These are phyloP conservation scores for Pelobates fuscus DNA, from an alignment of 2,113 vertebrate species.

Conservation along the genomic window DNA sequence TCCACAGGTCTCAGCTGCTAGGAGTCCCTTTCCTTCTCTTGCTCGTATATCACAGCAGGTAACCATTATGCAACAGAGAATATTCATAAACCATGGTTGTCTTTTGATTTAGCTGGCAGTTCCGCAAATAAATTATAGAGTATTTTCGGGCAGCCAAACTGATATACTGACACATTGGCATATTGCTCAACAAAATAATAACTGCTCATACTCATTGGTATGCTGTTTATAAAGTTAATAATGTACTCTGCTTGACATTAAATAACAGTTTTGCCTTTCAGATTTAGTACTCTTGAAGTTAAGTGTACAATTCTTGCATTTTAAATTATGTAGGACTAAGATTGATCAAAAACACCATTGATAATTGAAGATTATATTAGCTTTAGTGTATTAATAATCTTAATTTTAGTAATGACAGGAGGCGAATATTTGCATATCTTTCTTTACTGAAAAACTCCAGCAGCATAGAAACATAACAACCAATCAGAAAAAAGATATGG, in stretches of 20 bases:
- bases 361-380: too few species aligned
- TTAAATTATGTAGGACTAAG: constrained; percentile 8
- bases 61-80: constrained; percentile 31
- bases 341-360: too few species aligned
- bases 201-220: constrained; percentile 40
- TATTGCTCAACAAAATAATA: constrained; percentile 41
- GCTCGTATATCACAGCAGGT: constrained; percentile 41
- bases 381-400: too few species aligned
- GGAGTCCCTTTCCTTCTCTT: constrained; percentile 19
- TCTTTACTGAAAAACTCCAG: too few species aligned
- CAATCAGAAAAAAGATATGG: too few species aligned
- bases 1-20: constrained; percentile 26
- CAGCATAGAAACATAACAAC: too few species aligned
- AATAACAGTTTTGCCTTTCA: constrained; percentile 20
- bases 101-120: constrained; percentile 29
- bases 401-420: too few species aligned
- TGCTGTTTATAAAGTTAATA: constrained; percentile 34
- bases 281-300: constrained; percentile 21
- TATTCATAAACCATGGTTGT: constrained; percentile 31
- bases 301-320: constrained; percentile 32
- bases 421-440: too few species aligned
- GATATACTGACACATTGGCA: constrained; percentile 43
- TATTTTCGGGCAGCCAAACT: constrained; percentile 24
- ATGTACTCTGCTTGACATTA: constrained; percentile 34
- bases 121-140: constrained; percentile 26